Conservation (phyloP, 53 echinoderm and acorn worm genomes). For the Pentamera pediparva region DNA sequence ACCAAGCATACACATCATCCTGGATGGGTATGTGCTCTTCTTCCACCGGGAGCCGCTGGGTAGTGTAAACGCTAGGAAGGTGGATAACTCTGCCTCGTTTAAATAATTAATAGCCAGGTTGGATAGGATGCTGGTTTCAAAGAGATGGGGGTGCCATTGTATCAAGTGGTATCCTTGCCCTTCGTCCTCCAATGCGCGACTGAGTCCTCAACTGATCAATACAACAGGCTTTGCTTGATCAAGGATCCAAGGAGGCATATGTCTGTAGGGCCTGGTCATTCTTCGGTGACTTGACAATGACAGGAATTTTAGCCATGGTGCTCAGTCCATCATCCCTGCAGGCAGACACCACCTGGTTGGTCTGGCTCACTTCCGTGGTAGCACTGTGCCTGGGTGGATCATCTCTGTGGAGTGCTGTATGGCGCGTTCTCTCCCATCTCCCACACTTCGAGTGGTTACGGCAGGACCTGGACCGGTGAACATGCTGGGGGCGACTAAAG, state of each 20-base stretch:
- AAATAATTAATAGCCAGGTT: constrained; percentile 20
- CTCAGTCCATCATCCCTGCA: constrained; percentile 23
- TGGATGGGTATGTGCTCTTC: constrained; percentile 35
- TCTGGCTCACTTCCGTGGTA: background rate
- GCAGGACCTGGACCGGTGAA: too few species aligned
- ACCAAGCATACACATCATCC: constrained; percentile 43
- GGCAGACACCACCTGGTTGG: background rate
- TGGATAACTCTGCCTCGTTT: constrained; percentile 9
- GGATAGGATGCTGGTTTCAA: constrained; percentile 25
- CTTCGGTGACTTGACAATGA: constrained; percentile 16
- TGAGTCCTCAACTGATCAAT: constrained; percentile 33
- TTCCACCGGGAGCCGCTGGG: constrained; percentile 36
- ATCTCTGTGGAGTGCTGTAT: too few species aligned
- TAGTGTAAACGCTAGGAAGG: constrained; percentile 24
- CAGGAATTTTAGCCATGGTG: constrained; percentile 46
- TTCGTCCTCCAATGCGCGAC: constrained; percentile 28
- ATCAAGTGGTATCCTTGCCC: constrained; percentile 31
- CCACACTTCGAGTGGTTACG: too few species aligned
- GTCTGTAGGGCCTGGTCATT: constrained; percentile 25
- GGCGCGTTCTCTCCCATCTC: too few species aligned
- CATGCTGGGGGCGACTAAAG: too few species aligned
- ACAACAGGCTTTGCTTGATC: constrained; percentile 37
- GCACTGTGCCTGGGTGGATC: too few species aligned
- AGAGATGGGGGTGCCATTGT: constrained; percentile 27
- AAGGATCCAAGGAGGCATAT: constrained; percentile 48